Evolutionary conservation across 1,140 invertebrate species (phyloP).

Genomic region (Pseudomyrmex cubaensis): DNA sequence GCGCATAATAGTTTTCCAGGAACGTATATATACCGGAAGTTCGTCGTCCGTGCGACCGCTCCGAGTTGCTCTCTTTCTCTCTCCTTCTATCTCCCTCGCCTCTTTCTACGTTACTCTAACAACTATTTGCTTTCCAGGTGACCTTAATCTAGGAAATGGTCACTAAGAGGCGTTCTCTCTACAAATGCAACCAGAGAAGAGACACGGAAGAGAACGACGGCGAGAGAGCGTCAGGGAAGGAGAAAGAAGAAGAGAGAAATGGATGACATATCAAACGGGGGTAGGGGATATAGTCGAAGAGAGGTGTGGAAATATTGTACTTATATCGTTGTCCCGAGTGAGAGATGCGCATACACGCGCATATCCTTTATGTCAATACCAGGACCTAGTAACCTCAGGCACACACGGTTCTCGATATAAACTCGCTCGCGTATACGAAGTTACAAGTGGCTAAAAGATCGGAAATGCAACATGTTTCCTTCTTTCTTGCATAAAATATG

Average conservation of each 20-base stretch:
- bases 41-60: conserved; percentile 21
- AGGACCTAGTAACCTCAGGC: conserved; percentile 15
- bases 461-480: conserved; percentile 22
- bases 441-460: conserved; percentile 20
- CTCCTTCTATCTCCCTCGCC: conserved; percentile 16
- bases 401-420: conserved; percentile 22
- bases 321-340: conserved; percentile 12
- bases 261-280: conserved; percentile 12
- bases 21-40: conserved; percentile 63
- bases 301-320: conserved; percentile 47
- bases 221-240: neutral
- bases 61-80: conserved; percentile 40
- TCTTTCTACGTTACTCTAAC: conserved; percentile 55
- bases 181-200: conserved; percentile 36
- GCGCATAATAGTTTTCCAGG: conserved; percentile 69
- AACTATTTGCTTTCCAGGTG: conserved; percentile 74
- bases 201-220: conserved; percentile 24
- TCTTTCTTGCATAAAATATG: neutral
- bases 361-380: conserved; percentile 36
- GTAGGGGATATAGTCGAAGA: neutral
- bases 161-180: conserved; percentile 67
- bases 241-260: neutral
- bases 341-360: conserved; percentile 25
- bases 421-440: neutral
- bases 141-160: conserved; percentile 76